These are phyloP conservation scores for Himalopsyche phryganea DNA, from an alignment of 1,140 invertebrate species.

Conservation along the genomic window DNA sequence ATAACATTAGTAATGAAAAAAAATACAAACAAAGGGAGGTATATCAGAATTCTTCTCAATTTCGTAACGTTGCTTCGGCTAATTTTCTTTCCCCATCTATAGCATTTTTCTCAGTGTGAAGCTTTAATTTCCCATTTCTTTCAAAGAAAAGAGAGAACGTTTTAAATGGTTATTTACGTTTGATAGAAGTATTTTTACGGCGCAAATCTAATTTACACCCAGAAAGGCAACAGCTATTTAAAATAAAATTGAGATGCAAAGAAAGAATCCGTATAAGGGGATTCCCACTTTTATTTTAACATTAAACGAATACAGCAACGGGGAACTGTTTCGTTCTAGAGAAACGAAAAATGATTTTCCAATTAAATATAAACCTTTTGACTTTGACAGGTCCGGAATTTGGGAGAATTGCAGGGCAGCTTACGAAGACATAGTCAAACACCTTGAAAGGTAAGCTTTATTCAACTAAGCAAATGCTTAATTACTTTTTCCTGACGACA, in stretches of 20 bases:
- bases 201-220: constrained; percentile 36
- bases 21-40: too few species aligned
- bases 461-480: constrained; percentile 15
- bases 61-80: not conserved
- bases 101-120: constrained; percentile 15
- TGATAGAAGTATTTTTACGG: constrained; percentile 35
- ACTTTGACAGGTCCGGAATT: constrained; percentile 74
- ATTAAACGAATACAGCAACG: constrained; percentile 3
- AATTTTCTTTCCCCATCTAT: constrained; percentile 21
- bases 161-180: constrained; percentile 37
- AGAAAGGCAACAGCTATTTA: constrained; percentile 32
- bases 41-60: too few species aligned
- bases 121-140: constrained; percentile 32
- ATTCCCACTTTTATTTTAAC: constrained; percentile 9
- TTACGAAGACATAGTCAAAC: constrained; percentile 90
- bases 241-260: constrained; percentile 33
- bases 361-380: constrained; percentile 35
- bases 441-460: constrained; percentile 77
- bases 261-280: constrained; percentile 26
- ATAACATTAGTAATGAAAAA: too few species aligned
- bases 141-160: constrained; percentile 30
- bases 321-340: constrained; percentile 12
- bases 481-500: not conserved
- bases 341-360: constrained; percentile 32
- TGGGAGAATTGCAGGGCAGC: constrained; percentile 92